These are phyloP conservation scores for Stichopus horrens DNA, from an alignment of 53 echinoderm and acorn worm genomes.

Conservation along the genomic window DNA sequence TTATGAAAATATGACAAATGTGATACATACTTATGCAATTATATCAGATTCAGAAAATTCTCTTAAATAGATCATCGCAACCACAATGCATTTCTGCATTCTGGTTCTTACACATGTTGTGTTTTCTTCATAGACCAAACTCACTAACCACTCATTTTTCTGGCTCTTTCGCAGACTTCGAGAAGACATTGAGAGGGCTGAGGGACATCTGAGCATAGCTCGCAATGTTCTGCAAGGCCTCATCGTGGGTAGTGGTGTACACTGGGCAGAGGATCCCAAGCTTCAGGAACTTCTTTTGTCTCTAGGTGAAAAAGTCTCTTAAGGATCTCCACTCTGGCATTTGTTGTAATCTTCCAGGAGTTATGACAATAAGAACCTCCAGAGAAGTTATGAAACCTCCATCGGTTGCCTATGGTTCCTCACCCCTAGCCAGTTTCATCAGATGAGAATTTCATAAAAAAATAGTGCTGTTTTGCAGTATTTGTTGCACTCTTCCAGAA, in stretches of 20 bases:
- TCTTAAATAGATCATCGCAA: too few species aligned
- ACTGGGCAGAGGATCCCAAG: slow-evolving; percentile 81
- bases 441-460: too few species aligned
- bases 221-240: slow-evolving; percentile 80
- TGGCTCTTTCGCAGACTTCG: slow-evolving; percentile 53
- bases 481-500: too few species aligned
- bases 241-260: slow-evolving; percentile 84
- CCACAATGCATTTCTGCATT: too few species aligned
- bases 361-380: too few species aligned
- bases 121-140: background rate
- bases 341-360: background rate
- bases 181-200: slow-evolving; percentile 61
- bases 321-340: background rate
- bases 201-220: slow-evolving; percentile 71
- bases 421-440: too few species aligned
- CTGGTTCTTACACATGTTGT: background rate
- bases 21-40: too few species aligned
- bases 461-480: too few species aligned
- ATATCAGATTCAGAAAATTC: too few species aligned
- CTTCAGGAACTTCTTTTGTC: slow-evolving; percentile 65
- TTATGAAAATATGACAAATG: too few species aligned
- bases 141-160: background rate
- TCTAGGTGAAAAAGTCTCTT: slow-evolving; percentile 45
- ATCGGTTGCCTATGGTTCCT: too few species aligned
- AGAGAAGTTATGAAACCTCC: too few species aligned